phyloP scores from a whole-genome alignment of 2,888 invertebrate genomes.

The Microplitis deprimator region DNA sequence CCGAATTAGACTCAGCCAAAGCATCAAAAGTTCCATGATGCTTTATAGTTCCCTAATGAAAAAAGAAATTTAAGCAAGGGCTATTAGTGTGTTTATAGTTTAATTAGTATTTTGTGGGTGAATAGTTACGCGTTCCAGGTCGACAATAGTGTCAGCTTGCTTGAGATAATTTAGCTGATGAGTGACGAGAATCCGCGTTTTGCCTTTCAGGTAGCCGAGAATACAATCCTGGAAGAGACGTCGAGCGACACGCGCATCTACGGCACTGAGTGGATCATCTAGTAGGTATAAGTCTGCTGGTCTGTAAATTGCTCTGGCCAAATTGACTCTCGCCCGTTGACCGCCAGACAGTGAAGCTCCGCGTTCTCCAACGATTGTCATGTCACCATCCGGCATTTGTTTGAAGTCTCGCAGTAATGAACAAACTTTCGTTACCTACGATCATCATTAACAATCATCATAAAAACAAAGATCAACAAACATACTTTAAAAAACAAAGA shows the following conservation, averaged over 20 bases:
- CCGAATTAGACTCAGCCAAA: neutral
- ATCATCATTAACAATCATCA: neutral
- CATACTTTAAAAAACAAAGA: neutral
- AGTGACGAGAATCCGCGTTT: slow-evolving; percentile 78
- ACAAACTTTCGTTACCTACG: slow-evolving; percentile 76
- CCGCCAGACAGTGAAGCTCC: slow-evolving; percentile 88
- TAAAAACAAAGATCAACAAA: neutral
- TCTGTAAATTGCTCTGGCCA: slow-evolving; percentile 84
- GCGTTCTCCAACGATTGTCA: slow-evolving; percentile 85
- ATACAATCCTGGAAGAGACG: slow-evolving; percentile 84
- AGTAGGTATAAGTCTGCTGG: slow-evolving; percentile 85
- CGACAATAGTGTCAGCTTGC: slow-evolving; percentile 68
- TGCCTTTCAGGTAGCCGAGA: slow-evolving; percentile 74
- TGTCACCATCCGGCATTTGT: slow-evolving; percentile 83
- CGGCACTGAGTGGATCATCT: slow-evolving; percentile 88
- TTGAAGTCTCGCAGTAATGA: slow-evolving; percentile 80
- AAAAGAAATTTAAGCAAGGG: neutral
- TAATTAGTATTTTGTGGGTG: too few species aligned
- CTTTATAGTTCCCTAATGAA: slow-evolving; percentile 57
- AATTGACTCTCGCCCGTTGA: slow-evolving; percentile 85
- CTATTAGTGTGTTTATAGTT: too few species aligned
- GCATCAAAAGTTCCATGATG: slow-evolving; percentile 63
- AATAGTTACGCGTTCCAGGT: slow-evolving; percentile 67
- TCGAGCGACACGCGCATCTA: slow-evolving; percentile 83
- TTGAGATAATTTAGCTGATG: slow-evolving; percentile 81